Percentiles rank a stretch among this genome's conserved stretches.
Evolutionary conservation across 2,888 invertebrate species (phyloP).

Genomic region (Drosophila sordidula): DNA sequence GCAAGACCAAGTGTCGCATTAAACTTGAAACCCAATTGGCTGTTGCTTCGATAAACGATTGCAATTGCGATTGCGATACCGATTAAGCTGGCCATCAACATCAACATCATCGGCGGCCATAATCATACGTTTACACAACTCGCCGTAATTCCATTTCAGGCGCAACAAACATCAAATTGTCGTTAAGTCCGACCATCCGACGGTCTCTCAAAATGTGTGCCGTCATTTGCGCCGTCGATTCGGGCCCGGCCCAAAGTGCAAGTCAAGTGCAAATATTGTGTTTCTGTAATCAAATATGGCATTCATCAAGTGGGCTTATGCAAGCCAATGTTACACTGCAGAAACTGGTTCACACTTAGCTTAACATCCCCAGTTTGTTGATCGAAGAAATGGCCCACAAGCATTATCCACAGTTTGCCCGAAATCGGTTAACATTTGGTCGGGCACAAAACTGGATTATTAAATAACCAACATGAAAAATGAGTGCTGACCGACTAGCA

Average conservation of each 20-base stretch:
- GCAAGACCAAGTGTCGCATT: constrained; percentile 69
- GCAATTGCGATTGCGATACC: constrained; percentile 22
- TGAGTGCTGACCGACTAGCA: too few species aligned
- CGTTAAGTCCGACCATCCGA: constrained; percentile 4
- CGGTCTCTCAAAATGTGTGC: not conserved
- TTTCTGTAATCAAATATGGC: constrained; percentile 17
- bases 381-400: not conserved
- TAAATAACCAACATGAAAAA: too few species aligned
- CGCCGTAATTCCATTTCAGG: constrained; percentile 22
- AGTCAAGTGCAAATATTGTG: constrained; percentile 53
- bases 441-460: too few species aligned
- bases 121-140: constrained; percentile 6
- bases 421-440: not conserved
- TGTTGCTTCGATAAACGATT: constrained; percentile 28
- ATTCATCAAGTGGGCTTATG: constrained; percentile 7
- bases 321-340: constrained; percentile 2
- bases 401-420: not conserved
- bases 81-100: constrained; percentile 6
- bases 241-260: constrained; percentile 33
- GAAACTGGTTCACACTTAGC: constrained; percentile 20
- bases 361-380: too few species aligned
- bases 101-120: constrained; percentile 7
- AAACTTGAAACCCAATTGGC: constrained; percentile 59
- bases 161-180: constrained; percentile 9
- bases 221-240: constrained; percentile 1